Evolutionary conservation across 2,113 vertebrate genomes (phyloP), one percentile per base, ranked within the genome.

Genomic region (Neopipo cinnamomea): DNA sequence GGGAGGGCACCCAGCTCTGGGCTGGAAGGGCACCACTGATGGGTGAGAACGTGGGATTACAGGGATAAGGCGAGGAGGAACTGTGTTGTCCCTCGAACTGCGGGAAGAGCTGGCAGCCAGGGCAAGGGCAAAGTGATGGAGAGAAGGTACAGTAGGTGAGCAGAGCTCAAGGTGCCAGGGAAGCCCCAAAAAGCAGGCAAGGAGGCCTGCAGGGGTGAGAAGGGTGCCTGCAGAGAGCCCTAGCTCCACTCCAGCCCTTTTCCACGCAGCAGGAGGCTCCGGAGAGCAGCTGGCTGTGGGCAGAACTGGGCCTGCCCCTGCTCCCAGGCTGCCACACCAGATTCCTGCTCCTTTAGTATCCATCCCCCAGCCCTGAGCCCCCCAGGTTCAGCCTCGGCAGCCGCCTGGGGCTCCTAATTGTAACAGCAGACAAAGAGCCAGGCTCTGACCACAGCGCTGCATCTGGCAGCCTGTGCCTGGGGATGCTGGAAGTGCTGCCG

Each of bases 21-120:
- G 15, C 42, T 39, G 70, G 65, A 42, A 74, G 46, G 28, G 9
- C 46, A 37, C 17, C 0, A 0, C 35, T 12, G 59, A 9, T 0
- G 18, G 37, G 21, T 9, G 33, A 49, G 39, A 72, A 37, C 58
- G 46, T 55, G 76, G 77, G 59, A 35, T 56, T 20, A 8, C 3
- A 1, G 50, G 80, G 44, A 55, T 17, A 12, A 56, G 53, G 58
- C 0, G 0, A 17, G 52, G 28, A 83, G 58, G 71, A 31, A 22
- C 61, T 5, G 4, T 5, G 21, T 49, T 61, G 53, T 88, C 31
- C 81, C 61, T 17, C 46, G 39, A 70, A 56, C 28, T 2, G 10
- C 35, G 37, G 30, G 44, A 42, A 81, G 62, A 84, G 23, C 67
- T 37, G 63, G 50, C 31, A 66, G 63, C 65, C n/a, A 23, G 28